These are phyloP conservation scores for Cotesia typhae DNA, from an alignment of 1,140 invertebrate species.

Conservation along the genomic window DNA sequence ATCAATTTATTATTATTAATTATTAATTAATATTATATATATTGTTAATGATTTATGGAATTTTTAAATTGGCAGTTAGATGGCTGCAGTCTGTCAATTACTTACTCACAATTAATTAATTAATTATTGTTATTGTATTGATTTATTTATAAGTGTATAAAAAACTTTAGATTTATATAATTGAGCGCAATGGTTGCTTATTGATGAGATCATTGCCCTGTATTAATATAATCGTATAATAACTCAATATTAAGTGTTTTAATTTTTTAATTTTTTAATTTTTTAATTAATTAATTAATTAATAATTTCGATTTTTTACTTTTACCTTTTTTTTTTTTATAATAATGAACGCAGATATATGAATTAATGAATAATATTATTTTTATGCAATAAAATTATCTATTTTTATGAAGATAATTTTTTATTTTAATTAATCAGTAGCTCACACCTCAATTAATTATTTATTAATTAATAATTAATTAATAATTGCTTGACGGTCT, in stretches of 20 bases:
- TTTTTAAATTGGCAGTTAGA: constrained; percentile 43
- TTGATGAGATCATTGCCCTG: constrained; percentile 59
- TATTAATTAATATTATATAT: too few relatives aligned
- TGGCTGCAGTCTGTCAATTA: constrained; percentile 44
- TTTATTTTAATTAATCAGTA: constrained; percentile 30
- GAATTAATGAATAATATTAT: background rate
- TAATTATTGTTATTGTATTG: background rate
- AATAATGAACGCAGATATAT: constrained; percentile 3
- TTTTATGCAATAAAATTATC: background rate
- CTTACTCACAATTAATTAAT: constrained; percentile 28
- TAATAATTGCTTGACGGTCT: constrained; percentile 62
- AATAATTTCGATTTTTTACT: background rate
- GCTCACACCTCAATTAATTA: constrained; percentile 36
- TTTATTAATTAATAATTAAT: constrained; percentile 49
- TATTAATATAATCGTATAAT: constrained; percentile 3
- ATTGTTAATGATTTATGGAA: constrained; percentile 3
- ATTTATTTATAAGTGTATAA: constrained; percentile 54
- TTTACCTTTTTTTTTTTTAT: background rate
- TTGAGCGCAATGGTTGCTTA: constrained; percentile 58
- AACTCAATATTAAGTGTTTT: background rate
- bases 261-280: constrained; percentile 3
- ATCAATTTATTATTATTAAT: background rate
- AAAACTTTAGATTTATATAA: constrained; percentile 58
- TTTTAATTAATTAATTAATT: constrained; percentile 22
- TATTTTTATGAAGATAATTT: constrained; percentile 33